Base-by-base conservation (phyloP, 2,113 vertebrate genomes). In the Chaetops frenatus region DNA sequence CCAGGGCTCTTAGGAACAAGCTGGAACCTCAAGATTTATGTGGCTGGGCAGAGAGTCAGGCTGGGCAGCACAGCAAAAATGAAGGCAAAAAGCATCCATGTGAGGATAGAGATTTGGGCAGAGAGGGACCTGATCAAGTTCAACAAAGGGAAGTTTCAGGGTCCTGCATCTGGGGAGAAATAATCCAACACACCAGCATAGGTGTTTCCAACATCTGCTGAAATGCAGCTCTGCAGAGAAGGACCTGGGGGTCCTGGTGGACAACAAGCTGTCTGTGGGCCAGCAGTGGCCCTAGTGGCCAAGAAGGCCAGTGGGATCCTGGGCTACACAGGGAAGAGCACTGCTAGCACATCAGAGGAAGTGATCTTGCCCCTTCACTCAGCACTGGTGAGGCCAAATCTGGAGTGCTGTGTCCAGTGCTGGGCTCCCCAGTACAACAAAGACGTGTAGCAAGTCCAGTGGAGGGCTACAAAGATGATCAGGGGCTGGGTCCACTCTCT, bases 281-380 rank as follows among this genome's bases (percentile, higher is more conserved):
- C 2, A 0, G 36, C 28, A 45, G n/a, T 22, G 22, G 15, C 11
- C 45, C 23, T 47, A 29, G 47, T 40, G 29, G 54, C 20, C 38
- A 45, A 47, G 44, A 24, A 45, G 57, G 7, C 24, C 56, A n/a
- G 8, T 5, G 9, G 6, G 14, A 21, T 29, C 53, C 38, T 18
- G 23, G 16, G 20, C 11, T 60, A 20, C 47, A 40, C 14, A 19
- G 13, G 36, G 29, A 60, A n/a, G 15, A 60, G 6, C 13, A 15
- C 23, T 60, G 20, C 2, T 24, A 47, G 21, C 24, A 40, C 0
- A 0, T 25, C 28, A 31, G 28, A 12, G 16, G n/a, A 53, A 28
- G 17, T 18, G n/a, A 47, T 61, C 9, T 47, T 9, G 9, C 5
- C n/a, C 21, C 35, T 69, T 40, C 27, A 42, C 21, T 48, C 29